Conservation (phyloP, 1,140 invertebrate genomes). For the Formica selysi region DNA sequence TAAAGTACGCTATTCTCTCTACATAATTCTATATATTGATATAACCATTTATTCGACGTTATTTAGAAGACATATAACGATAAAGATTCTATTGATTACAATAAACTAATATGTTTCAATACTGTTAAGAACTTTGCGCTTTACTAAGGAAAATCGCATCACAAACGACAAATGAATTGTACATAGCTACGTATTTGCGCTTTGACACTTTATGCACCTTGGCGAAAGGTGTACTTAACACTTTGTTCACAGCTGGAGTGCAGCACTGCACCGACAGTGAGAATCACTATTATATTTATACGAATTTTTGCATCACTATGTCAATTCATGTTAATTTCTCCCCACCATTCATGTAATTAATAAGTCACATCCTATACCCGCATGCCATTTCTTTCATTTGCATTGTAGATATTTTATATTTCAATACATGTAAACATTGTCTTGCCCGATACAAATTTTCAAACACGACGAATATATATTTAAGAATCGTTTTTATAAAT, state of each 20-base stretch:
- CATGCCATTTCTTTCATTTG: conserved; percentile 70
- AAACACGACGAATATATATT: neutral
- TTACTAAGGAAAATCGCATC: conserved; percentile 53
- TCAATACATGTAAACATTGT: conserved; percentile 1
- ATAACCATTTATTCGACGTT: neutral
- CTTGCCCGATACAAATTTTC: neutral
- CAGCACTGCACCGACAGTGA: conserved; percentile 84
- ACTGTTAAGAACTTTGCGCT: conserved; percentile 28
- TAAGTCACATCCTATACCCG: conserved; percentile 75
- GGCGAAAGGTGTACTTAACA: conserved; percentile 82
- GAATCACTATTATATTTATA: conserved; percentile 78
- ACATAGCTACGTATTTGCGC: conserved; percentile 77
- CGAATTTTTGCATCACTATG: conserved; percentile 64
- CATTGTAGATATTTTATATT: conserved; percentile 26
- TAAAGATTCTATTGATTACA: neutral
- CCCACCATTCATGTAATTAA: conserved; percentile 78
- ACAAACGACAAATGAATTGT: conserved; percentile 73
- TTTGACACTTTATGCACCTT: conserved; percentile 81
- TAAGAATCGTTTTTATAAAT: too few relatives aligned
- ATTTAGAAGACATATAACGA: neutral
- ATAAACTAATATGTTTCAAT: conserved; percentile 6
- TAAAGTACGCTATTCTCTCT: neutral
- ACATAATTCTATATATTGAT: too few relatives aligned
- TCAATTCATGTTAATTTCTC: conserved; percentile 77
- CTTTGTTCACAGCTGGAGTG: conserved; percentile 84